These are phyloP conservation scores for Leptestheria dahalacensis DNA, from an alignment of 1,140 invertebrate species.

Conservation along the genomic window DNA sequence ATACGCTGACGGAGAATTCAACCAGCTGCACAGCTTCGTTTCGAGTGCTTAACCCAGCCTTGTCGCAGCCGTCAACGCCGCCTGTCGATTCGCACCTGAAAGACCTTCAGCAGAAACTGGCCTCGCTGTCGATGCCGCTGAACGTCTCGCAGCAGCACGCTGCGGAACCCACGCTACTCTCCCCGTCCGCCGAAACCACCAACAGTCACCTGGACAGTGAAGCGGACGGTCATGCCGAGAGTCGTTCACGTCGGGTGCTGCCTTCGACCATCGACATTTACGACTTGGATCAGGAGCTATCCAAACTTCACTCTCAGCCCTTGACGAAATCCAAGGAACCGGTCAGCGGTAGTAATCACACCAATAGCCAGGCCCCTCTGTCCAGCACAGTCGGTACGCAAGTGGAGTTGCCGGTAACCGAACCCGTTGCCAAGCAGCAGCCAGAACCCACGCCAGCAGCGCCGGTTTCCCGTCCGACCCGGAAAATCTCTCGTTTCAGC, in stretches of 20 bases:
- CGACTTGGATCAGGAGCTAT: slow-evolving; percentile 25
- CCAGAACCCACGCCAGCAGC: neutral
- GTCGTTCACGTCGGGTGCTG: slow-evolving; percentile 18
- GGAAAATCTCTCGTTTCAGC: slow-evolving; percentile 37
- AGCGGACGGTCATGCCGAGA: slow-evolving; percentile 16
- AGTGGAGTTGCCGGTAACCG: neutral
- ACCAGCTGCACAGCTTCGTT: neutral
- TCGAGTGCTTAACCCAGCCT: neutral
- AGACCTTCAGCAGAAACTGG: slow-evolving; percentile 41
- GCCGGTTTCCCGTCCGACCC: slow-evolving; percentile 23
- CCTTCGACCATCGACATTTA: slow-evolving; percentile 29
- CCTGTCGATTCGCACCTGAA: slow-evolving; percentile 39
- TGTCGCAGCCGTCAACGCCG: slow-evolving; percentile 38
- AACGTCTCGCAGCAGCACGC: slow-evolving; percentile 10
- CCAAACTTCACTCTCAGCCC: slow-evolving; percentile 19
- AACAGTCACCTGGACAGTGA: neutral
- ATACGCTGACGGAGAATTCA: neutral
- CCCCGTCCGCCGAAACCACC: neutral
- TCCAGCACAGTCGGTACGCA: slow-evolving; percentile 1
- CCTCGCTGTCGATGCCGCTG: slow-evolving; percentile 33
- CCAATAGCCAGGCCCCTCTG: neutral
- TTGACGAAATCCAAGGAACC: slow-evolving; percentile 1
- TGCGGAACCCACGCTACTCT: neutral
- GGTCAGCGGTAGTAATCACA: neutral
- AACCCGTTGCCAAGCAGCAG: neutral